Base-by-base conservation (phyloP, 2,797 vertebrate genomes). In the Falco concolor region DNA sequence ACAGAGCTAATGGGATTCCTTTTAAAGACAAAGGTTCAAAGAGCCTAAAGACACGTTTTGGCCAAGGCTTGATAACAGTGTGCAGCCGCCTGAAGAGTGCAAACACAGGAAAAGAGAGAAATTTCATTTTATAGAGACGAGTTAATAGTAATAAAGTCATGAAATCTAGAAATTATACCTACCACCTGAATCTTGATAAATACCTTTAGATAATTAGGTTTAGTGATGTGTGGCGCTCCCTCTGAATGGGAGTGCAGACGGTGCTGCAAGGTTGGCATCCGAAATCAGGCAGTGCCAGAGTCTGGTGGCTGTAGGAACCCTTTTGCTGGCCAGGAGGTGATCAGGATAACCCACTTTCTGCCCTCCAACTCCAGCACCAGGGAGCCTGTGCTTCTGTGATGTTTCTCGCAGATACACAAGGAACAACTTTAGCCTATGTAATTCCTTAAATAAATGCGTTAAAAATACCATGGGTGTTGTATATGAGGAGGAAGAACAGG, bases 11-110 rank as follows among this genome's bases (percentile, higher is more conserved):
- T 54, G n/a, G 84, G 53, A 78, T 91, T 73, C 60, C 36, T 92
- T 89, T 85, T 82, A 81, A 75, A 89, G 69, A 63, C 52, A 92
- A 80, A 82, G 52, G 44, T 88, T 96, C 73, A 90, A 91, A 93
- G 57, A 63, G 9, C n/a, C 73, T 84, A n/a, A 63, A 84, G 75
- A 49, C 38, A 36, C 17, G 4, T 67, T 84, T 85, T 92, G 83
- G 54, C 59, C 76, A 70, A 59, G 59, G 50, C 22, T 75, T 59
- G 54, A 24, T 84, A 91, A 45, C 11, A 65, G 25, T 3, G 0
- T 81, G 28, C 12, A 10, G 30, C 27, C 0, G 0, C 27, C n/a
- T 53, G 34, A 81, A 54, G 50, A 59, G 50, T 56, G 47, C 32
- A 78, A 94, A 81, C 38, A 68, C 1, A 9, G 40, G 42, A 59